phyloP scores from a whole-genome alignment of 2,113 vertebrate genomes.

The Helogale parvula region DNA sequence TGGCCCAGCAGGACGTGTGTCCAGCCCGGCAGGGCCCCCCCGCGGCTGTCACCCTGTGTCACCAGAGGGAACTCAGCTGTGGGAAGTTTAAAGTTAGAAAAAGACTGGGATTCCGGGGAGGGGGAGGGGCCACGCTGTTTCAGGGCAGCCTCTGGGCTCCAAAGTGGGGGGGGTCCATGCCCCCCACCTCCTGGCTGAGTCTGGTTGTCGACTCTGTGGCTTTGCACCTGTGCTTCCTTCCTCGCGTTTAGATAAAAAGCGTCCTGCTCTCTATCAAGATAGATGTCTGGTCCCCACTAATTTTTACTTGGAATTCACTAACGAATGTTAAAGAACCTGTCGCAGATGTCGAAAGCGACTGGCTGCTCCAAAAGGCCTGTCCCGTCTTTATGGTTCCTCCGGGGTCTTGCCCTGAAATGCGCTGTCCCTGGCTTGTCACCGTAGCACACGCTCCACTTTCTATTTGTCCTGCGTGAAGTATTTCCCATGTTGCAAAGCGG shows the following conservation, averaged over 20 bases:
- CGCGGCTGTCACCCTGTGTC: fast-evolving
- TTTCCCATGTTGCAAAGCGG: fast-evolving
- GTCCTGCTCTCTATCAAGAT: fast-evolving
- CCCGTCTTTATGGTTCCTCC: neutral
- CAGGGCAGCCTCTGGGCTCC: neutral
- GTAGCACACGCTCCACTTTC: fast-evolving
- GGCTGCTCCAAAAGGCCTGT: fast-evolving
- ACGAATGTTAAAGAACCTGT: fast-evolving
- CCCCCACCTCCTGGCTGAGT: fast-evolving
- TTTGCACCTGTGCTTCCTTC: neutral
- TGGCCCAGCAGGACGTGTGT: neutral
- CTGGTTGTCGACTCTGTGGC: fast-evolving
- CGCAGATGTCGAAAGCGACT: fast-evolving
- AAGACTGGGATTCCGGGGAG: neutral
- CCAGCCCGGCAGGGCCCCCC: fast-evolving
- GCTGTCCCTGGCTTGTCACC: fast-evolving
- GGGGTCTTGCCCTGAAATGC: fast-evolving
- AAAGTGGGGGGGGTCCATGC: neutral
- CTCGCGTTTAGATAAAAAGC: neutral
- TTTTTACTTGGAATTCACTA: neutral
- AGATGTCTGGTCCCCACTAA: neutral
- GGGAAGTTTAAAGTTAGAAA: too few relatives aligned
- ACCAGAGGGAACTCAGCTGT: neutral
- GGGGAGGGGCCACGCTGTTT: neutral
- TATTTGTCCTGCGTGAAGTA: fast-evolving